Conservation (phyloP, 1,140 invertebrate species). For the Atopsyche davidsoni region DNA sequence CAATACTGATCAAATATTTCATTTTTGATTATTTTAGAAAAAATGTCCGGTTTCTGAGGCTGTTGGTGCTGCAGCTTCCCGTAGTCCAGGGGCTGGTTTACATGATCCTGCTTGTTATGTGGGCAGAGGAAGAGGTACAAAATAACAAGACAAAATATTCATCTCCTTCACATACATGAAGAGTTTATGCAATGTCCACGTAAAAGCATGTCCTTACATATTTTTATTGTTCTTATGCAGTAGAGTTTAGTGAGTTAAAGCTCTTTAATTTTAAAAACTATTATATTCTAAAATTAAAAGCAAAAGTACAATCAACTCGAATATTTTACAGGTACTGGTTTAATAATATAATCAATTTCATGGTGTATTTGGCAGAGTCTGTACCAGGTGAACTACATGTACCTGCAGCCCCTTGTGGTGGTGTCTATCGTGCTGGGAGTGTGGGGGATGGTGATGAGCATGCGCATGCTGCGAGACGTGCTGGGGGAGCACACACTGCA, state of each 20-base stretch:
- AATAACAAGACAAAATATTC: too few relatives aligned
- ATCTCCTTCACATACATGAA: too few relatives aligned
- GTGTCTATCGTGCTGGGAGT: slow-evolving; percentile 55
- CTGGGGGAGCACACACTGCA: slow-evolving; percentile 41
- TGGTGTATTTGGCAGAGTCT: slow-evolving; percentile 49
- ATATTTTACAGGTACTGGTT: too few relatives aligned
- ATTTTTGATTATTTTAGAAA: slow-evolving; percentile 39
- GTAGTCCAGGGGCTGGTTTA: slow-evolving; percentile 53
- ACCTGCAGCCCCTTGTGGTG: slow-evolving; percentile 53
- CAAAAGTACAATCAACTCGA: too few relatives aligned
- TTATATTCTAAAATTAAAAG: too few relatives aligned
- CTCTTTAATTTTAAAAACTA: too few relatives aligned
- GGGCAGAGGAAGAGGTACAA: slow-evolving; percentile 56
- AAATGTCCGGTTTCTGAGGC: slow-evolving; percentile 44
- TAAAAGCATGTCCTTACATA: too few relatives aligned
- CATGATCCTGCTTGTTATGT: slow-evolving; percentile 49
- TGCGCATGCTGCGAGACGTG: slow-evolving; percentile 42
- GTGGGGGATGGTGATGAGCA: slow-evolving; percentile 56
- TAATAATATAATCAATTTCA: too few relatives aligned
- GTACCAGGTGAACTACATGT: slow-evolving; percentile 53
- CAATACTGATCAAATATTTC: background rate
- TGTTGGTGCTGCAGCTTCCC: slow-evolving; percentile 54
- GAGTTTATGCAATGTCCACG: too few relatives aligned
- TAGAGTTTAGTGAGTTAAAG: too few relatives aligned
- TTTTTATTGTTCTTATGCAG: too few relatives aligned